Evolutionary conservation across 64 coral and sea anemone genomes (phyloP), one percentile per base, ranked within the genome.

Genomic region (Hydrozoanthus tunicans): DNA sequence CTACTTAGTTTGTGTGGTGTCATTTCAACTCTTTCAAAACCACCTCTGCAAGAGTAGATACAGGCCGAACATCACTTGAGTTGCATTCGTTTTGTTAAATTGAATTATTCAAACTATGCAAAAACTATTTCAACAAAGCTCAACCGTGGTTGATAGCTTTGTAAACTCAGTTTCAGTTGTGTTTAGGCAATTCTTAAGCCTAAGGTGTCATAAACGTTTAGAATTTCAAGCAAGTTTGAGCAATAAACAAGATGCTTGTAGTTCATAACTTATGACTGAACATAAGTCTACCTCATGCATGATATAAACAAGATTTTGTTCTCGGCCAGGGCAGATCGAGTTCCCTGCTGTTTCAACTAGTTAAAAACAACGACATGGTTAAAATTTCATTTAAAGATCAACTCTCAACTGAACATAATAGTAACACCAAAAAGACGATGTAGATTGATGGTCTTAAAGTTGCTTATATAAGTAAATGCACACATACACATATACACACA

Each of bases 21-120:
- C 71, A 51, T 51, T 24, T 74, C 71, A 24, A 51, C 1, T 74
- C 71, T 27, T 3, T 32, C 51, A 74, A 51, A 27, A 6, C 5
- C 8, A 74, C 6, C 71, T 4, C 27, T 51, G 71, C 51, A 24
- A 17, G 6, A 27, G 9, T 43, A 74, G 7, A 74, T 43, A 74
- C 27, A 27, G 24, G 13, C 7, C 51, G 62, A 64, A 64, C 71
- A 51, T 27, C 71, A 43, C 32, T 43, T 43, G 32, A 43, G 32
- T 43, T 43, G 32, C 32, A 43, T 43, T 43, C 32, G 32, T 43
- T 43, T 43, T 43, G 26, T 51, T 3, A 17, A 51, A 8, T 11
- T 43, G 71, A 74, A 10, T 6, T 74, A 74, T 74, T 24, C 71
- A 74, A 74, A 74, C 71, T 74, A 74, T 74, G 23, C 26, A 52